Evolutionary conservation across 2,888 invertebrate species (phyloP).

Genomic region (Hetaerina titia): DNA sequence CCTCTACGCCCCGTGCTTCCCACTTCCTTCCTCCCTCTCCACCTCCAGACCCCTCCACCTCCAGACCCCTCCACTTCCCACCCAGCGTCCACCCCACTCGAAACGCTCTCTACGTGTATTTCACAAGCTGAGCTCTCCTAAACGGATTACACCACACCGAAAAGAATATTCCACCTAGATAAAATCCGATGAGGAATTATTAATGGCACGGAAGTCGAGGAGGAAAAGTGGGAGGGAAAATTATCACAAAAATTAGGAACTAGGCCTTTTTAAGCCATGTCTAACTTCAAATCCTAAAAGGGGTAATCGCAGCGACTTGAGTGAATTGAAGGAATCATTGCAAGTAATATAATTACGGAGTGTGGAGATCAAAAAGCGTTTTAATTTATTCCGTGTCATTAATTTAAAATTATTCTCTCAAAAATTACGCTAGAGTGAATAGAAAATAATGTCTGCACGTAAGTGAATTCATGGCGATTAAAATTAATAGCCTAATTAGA

Average conservation of each 20-base stretch:
- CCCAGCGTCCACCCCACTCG: not conserved
- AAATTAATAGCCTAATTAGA: no score
- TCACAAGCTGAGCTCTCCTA: constrained; percentile 28
- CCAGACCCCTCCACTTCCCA: not conserved
- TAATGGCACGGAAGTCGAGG: constrained; percentile 22
- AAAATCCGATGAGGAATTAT: constrained; percentile 27
- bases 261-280: not conserved
- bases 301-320: no score
- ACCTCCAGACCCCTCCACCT: not conserved
- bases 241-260: not conserved
- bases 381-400: no score
- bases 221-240: not conserved
- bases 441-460: no score
- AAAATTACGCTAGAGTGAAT: no score
- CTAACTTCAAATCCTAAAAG: not conserved
- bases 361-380: no score
- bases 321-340: no score
- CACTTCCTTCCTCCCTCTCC: not conserved
- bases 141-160: not conserved
- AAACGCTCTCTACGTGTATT: not conserved
- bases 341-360: no score
- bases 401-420: no score
- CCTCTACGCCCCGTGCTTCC: not conserved
- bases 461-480: no score
- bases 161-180: constrained; percentile 7